These are phyloP conservation scores for Diarsia rubi DNA, from an alignment of 2,888 invertebrate genomes.

Conservation along the genomic window DNA sequence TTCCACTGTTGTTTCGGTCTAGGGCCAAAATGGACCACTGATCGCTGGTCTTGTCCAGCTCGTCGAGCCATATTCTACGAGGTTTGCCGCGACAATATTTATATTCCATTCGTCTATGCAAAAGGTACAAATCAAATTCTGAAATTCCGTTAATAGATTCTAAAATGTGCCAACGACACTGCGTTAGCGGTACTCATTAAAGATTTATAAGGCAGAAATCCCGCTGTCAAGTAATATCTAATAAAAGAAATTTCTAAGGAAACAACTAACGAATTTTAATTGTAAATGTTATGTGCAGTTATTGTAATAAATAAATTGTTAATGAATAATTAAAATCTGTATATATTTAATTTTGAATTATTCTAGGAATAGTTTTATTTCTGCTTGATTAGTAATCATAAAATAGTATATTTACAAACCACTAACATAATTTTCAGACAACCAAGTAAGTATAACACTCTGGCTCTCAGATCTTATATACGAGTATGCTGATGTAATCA, in stretches of 20 bases:
- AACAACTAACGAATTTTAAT: too few species aligned
- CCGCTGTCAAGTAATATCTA: slow-evolving; percentile 4
- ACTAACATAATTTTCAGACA: slow-evolving; percentile 11
- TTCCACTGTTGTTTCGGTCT: too few species aligned
- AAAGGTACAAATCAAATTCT: slow-evolving; percentile 45
- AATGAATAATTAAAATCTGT: too few species aligned
- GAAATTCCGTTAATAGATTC: slow-evolving; percentile 43
- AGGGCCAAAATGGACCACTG: too few species aligned
- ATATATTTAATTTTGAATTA: too few species aligned
- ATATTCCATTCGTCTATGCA: slow-evolving; percentile 35
- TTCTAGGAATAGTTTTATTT: too few species aligned
- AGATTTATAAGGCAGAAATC: slow-evolving; percentile 10
- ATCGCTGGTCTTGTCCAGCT: too few species aligned
- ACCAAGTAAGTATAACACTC: slow-evolving; percentile 14
- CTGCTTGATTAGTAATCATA: too few species aligned
- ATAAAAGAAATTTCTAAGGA: not conserved
- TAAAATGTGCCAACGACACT: slow-evolving; percentile 19
- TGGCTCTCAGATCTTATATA: slow-evolving; percentile 13
- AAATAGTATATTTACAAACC: too few species aligned
- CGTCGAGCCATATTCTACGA: too few species aligned
- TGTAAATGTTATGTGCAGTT: too few species aligned
- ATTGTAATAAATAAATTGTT: too few species aligned
- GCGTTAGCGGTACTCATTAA: slow-evolving; percentile 21
- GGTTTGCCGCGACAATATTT: slow-evolving; percentile 7
- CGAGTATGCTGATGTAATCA: slow-evolving; percentile 46